A percentile compares a stretch with the other conserved stretches of the same genome.
Conservation (phyloP, 2,888 invertebrate species). For the Malthinus flaveolus region DNA sequence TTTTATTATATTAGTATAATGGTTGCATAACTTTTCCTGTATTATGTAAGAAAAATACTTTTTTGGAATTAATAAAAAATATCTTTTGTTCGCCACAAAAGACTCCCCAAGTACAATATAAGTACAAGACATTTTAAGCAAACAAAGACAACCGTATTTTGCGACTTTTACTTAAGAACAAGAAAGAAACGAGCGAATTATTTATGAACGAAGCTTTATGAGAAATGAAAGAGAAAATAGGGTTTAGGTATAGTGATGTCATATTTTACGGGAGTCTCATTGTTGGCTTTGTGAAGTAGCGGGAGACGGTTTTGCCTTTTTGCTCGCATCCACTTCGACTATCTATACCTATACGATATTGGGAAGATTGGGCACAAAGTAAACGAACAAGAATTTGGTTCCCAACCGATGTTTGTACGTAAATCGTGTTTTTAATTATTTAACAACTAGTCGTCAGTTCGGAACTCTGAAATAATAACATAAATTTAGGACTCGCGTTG, state of each 20-base stretch:
- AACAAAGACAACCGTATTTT: constrained; percentile 7
- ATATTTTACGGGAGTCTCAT: constrained; percentile 44
- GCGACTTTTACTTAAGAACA: constrained; percentile 12
- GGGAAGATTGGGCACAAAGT: too few relatives aligned
- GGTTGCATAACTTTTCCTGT: constrained; percentile 1
- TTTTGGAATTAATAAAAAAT: constrained; percentile 19
- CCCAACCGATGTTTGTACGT: too few relatives aligned
- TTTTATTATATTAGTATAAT: too few relatives aligned
- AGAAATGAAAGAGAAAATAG: constrained; percentile 51
- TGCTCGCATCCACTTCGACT: not conserved
- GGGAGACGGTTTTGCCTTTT: constrained; percentile 2
- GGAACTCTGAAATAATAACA: too few relatives aligned
- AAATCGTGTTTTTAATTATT: too few relatives aligned
- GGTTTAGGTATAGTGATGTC: constrained; percentile 46
- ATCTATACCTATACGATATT: not conserved
- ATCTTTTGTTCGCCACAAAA: constrained; percentile 16
- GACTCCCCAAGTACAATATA: constrained; percentile 14
- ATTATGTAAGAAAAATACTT: constrained; percentile 13
- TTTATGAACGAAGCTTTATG: constrained; percentile 46
- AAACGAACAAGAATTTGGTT: too few relatives aligned
- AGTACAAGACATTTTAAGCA: constrained; percentile 15
- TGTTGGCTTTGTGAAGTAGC: constrained; percentile 36
- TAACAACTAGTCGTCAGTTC: too few relatives aligned
- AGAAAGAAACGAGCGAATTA: constrained; percentile 25
- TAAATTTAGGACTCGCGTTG: too few relatives aligned